Conservation (phyloP, 2,113 vertebrate genomes). For the Daubentonia madagascariensis region DNA sequence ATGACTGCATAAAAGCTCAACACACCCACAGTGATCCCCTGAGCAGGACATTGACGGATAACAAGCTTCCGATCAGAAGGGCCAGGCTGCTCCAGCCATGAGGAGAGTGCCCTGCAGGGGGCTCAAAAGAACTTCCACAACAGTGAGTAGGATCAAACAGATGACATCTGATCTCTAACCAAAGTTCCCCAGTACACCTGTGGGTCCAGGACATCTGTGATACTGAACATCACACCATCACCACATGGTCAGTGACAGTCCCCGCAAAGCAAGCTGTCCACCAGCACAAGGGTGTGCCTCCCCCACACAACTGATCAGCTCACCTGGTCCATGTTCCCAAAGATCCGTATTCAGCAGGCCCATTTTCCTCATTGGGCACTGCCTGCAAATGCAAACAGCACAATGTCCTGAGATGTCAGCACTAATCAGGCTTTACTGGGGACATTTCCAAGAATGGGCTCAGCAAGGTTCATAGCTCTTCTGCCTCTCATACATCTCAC, state of each 20-base stretch:
- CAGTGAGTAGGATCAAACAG: background rate
- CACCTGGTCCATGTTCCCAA: background rate
- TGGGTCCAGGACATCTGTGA: background rate
- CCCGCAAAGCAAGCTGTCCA: background rate
- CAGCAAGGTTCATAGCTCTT: background rate
- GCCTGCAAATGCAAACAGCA: background rate
- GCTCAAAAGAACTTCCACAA: background rate
- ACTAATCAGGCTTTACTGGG: background rate
- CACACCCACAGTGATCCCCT: no score
- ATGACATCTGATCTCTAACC: background rate
- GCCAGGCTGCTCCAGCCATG: no score
- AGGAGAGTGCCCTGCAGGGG: background rate
- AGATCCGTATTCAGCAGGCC: background rate
- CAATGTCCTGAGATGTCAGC: background rate
- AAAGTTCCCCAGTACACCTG: background rate
- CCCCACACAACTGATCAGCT: background rate
- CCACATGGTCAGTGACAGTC: background rate
- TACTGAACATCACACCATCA: background rate
- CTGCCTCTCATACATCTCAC: background rate
- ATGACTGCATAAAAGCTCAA: no score
- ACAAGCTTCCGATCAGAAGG: no score
- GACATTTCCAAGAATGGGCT: background rate
- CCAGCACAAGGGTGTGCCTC: background rate
- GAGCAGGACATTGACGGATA: no score
- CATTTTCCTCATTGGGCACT: background rate